Conservation (phyloP, 1,140 invertebrate genomes). For the Tribolium madens region DNA sequence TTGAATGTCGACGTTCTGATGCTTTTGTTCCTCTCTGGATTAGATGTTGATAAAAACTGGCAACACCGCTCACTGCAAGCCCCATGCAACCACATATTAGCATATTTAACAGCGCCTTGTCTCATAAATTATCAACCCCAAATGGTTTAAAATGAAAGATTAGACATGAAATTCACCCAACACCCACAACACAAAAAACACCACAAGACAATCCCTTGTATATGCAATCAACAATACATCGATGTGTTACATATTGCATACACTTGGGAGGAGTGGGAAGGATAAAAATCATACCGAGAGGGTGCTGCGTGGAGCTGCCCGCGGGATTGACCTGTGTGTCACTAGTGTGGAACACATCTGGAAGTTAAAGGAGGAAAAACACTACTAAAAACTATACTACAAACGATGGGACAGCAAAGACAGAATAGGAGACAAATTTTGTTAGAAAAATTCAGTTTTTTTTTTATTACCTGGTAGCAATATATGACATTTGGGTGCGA, state of each 20-base stretch:
- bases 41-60: constrained; percentile 58
- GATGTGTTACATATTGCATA: not conserved
- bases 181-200: not conserved
- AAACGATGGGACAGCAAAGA: not conserved
- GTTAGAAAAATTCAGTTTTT: not conserved
- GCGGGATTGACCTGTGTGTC: constrained; percentile 34
- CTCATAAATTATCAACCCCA: not conserved
- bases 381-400: constrained; percentile 37
- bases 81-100: constrained; percentile 59
- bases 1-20: constrained; percentile 63
- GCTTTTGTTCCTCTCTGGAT: constrained; percentile 53
- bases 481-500: constrained; percentile 40
- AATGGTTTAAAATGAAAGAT: not conserved
- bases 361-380: constrained; percentile 40
- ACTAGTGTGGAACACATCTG: constrained; percentile 40
- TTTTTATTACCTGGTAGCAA: constrained; percentile 53
- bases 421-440: not conserved
- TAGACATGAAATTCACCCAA: not conserved
- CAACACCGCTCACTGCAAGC: constrained; percentile 60
- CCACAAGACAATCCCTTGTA: not conserved
- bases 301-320: constrained; percentile 29
- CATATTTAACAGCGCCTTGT: constrained; percentile 43
- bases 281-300: constrained; percentile 44
- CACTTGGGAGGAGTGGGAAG: not conserved
- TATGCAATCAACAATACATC: not conserved